Evolutionary conservation across 2,113 vertebrate genomes (phyloP), one percentile per base, ranked within the genome.

Genomic region (Macroglossus sobrinus): DNA sequence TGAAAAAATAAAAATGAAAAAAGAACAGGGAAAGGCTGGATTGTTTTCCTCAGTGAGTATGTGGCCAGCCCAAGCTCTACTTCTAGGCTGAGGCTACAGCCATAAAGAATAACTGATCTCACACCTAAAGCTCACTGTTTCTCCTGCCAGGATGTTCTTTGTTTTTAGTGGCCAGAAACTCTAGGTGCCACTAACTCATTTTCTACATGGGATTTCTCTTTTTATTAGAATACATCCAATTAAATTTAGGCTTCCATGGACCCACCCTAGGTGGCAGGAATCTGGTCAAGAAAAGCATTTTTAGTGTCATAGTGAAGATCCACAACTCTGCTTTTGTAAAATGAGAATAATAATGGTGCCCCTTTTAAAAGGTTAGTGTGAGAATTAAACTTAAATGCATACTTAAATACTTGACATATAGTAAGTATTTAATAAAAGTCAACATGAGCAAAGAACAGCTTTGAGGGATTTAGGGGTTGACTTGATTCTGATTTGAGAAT

Each of bases 291-390:
- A 89, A 38, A 75, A 13, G 30, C 35, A 45, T 57, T 57, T 57
- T 91, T 35, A 33, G 13, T 7, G 10, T 38, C 76, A 59, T 0
- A 21, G 16, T 45, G 24, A 47, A 61, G 21, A 30, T 6, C n/a
- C 35, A 74, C 33, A 28, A n/a, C 24, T 84, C 63, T 61, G 76
- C 26, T 45, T 75, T 61, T n/a, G 57, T 47, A 66, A 90, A 91
- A 66, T 19, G 38, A 64, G 21, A 40, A 9, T 40, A 43, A 64
- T 72, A 55, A 71, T 14, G 19, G 24, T 28, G n/a, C 24, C 14
- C 45, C n/a, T 18, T 88, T 93, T 38, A 50, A 85, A 40, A 74
- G 26, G 18, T 57, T 63, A 35, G 21, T 19, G 1, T 40, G 61
- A 84, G 30, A n/a, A 71, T 57, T 50, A 50, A 35, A 59, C 84